These are phyloP conservation scores for Tupaia tana DNA, from an alignment of 2,113 vertebrate species.

Conservation along the genomic window DNA sequence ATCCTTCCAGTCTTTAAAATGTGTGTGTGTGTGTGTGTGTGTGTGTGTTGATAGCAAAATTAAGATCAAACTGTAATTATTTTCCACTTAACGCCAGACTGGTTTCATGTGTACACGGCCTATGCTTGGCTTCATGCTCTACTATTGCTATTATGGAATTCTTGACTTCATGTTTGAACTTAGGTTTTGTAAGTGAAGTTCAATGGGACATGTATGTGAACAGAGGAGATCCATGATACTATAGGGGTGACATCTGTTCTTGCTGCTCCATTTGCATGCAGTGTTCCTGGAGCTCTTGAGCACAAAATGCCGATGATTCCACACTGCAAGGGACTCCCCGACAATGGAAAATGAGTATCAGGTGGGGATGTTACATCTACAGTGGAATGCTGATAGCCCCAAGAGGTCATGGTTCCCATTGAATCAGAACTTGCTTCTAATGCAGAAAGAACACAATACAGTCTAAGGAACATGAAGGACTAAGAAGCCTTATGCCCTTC, in stretches of 20 bases:
- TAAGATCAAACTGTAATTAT: constrained; percentile 21
- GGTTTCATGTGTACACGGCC: background rate
- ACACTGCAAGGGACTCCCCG: fast-evolving
- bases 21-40: background rate
- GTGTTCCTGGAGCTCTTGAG: background rate
- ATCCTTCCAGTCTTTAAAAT: no score
- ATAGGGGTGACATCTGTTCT: background rate
- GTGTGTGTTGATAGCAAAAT: constrained; percentile 2
- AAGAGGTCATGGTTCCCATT: no score
- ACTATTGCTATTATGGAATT: background rate
- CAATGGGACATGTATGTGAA: background rate
- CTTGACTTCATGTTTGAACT: background rate
- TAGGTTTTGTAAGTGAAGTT: background rate
- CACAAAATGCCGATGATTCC: no score
- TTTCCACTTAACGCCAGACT: background rate
- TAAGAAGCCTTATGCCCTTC: background rate
- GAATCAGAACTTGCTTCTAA: background rate
- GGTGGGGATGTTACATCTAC: fast-evolving
- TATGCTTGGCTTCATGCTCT: background rate
- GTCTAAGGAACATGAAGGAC: background rate
- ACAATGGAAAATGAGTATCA: background rate
- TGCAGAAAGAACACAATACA: background rate
- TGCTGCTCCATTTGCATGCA: fast-evolving
- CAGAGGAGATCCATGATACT: background rate
- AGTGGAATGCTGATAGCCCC: background rate